A percentile compares a stretch with the other conserved stretches of the same genome.
These are phyloP conservation scores for Cercopithecus neglectus DNA, from an alignment of 2,797 vertebrate species.

Conservation along the genomic window DNA sequence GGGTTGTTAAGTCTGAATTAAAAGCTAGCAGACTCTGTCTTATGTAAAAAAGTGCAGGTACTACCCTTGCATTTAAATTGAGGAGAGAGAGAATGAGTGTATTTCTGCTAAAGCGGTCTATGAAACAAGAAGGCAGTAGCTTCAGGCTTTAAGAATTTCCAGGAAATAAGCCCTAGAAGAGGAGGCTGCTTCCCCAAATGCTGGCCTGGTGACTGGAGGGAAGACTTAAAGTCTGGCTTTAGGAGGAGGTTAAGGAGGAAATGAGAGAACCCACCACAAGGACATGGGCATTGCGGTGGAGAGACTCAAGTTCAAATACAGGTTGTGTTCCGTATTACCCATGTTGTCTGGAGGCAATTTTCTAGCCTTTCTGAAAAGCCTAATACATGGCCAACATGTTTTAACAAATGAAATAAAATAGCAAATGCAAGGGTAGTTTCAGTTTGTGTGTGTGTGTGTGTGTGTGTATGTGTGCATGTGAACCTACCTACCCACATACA, in stretches of 20 bases:
- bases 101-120: not conserved
- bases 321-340: not conserved
- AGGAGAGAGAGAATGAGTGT: not conserved
- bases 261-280: not conserved
- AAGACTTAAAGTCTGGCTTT: not conserved
- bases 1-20: not conserved
- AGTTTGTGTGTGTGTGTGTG: not conserved
- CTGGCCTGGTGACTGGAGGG: not conserved
- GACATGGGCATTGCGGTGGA: not conserved
- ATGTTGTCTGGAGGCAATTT: not conserved
- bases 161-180: not conserved
- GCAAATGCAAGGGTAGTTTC: not conserved
- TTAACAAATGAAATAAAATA: not conserved
- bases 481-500: not conserved
- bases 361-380: constrained; percentile 16
- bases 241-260: not conserved
- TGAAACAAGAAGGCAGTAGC: not conserved
- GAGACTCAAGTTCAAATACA: not conserved
- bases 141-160: not conserved
- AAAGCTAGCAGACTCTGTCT: not conserved
- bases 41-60: not conserved
- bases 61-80: not conserved
- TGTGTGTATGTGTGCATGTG: not conserved
- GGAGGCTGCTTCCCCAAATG: not conserved
- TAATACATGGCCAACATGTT: not conserved